phyloP scores from a whole-genome alignment of 2,797 vertebrate species.

The Alosa sapidissima region DNA sequence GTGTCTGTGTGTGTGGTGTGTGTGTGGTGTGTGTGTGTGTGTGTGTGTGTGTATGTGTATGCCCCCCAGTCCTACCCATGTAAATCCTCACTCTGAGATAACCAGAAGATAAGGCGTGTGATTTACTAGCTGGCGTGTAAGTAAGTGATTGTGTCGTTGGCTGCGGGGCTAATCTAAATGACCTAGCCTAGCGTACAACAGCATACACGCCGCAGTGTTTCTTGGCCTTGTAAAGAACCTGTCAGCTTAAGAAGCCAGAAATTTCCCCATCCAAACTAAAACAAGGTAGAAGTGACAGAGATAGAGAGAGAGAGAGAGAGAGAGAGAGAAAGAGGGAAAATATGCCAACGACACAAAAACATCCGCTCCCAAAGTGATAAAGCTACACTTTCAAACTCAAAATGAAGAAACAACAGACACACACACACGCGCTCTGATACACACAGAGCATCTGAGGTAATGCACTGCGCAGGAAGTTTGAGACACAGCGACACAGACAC shows the following conservation, averaged over 20 bases:
- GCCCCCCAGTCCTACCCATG: background rate
- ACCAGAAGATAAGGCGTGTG: constrained; percentile 3
- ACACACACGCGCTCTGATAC: background rate
- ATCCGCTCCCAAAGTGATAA: constrained; percentile 1
- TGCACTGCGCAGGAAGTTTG: background rate
- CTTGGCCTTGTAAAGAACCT: background rate
- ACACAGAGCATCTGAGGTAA: constrained; percentile 9
- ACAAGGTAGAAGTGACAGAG: background rate
- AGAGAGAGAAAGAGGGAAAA: background rate
- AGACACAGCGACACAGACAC: background rate
- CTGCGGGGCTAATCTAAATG: background rate
- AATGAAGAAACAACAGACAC: background rate
- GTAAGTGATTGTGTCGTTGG: background rate
- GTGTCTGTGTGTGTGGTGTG: constrained; percentile 24
- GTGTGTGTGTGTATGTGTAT: background rate
- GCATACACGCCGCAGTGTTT: background rate
- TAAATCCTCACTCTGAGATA: constrained; percentile 6
- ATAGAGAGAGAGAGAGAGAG: background rate
- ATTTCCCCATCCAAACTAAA: background rate
- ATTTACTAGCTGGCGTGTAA: background rate
- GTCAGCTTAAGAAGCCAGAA: background rate
- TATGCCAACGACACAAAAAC: constrained; percentile 2
- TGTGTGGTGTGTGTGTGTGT: background rate
- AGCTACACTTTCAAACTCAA: background rate
- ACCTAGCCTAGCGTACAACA: constrained; percentile 18